phyloP scores from a whole-genome alignment of 2,113 vertebrate species.

The Pseudopodoces humilis region DNA sequence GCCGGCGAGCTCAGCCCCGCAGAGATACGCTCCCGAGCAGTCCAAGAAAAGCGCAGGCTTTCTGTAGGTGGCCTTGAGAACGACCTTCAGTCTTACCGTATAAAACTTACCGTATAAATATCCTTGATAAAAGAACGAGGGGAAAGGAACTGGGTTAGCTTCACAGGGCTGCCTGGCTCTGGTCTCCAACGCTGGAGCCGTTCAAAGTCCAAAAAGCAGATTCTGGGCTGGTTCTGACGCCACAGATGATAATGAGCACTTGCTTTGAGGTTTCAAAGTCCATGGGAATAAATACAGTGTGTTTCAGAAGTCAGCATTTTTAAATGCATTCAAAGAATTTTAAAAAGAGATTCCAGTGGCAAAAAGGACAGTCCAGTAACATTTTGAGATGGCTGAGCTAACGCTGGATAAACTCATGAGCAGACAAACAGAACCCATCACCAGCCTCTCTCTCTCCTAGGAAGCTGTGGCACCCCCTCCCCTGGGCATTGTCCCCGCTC shows the following conservation, averaged over 20 bases:
- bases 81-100: no score
- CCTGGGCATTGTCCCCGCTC: neutral
- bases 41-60: accelerated
- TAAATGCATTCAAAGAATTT: neutral
- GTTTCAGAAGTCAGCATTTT: neutral
- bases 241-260: neutral
- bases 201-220: neutral
- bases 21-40: accelerated
- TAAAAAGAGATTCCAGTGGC: neutral
- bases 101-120: neutral
- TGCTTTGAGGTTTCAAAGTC: neutral
- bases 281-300: neutral
- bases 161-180: no score
- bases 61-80: neutral
- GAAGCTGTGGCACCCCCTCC: neutral
- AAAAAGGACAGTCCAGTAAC: neutral
- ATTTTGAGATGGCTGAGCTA: neutral
- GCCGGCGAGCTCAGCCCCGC: neutral
- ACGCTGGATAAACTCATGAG: neutral
- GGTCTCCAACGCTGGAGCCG: neutral
- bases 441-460: neutral
- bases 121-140: no score
- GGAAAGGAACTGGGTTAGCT: neutral
- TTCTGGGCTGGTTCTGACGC: neutral
- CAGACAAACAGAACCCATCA: neutral